Evolutionary conservation across 2,113 vertebrate species (phyloP).

Genomic region (Craseonycteris thonglongyai): DNA sequence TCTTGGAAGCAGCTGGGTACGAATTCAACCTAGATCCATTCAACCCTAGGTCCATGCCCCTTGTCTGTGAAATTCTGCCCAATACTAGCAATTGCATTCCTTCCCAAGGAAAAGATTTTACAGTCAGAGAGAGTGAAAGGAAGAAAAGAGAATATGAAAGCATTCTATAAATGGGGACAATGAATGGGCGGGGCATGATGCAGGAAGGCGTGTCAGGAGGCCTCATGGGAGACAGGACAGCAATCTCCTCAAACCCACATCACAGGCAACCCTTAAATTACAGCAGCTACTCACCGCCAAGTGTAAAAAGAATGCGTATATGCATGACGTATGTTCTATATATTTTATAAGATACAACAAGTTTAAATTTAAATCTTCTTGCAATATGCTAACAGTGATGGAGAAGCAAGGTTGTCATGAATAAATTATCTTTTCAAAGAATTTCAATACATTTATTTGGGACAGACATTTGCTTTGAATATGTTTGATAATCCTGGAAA

Average conservation of each 20-base stretch:
- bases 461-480: neutral
- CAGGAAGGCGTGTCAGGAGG: neutral
- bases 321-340: too few relatives aligned
- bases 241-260: neutral
- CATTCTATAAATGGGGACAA: neutral
- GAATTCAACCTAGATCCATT: neutral
- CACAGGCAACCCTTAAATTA: neutral
- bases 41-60: neutral
- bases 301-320: neutral
- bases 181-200: neutral
- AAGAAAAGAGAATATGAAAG: neutral
- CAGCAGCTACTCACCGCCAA: neutral
- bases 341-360: neutral
- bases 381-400: neutral
- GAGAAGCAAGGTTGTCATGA: neutral
- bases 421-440: neutral
- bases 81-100: neutral
- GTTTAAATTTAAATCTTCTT: neutral
- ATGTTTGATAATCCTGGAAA: neutral
- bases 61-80: neutral
- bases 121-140: neutral
- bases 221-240: neutral
- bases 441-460: neutral
- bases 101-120: neutral
- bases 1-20: neutral